phyloP scores from a whole-genome alignment of 2,797 vertebrate species.

The Lepilemur septentrionalis region DNA sequence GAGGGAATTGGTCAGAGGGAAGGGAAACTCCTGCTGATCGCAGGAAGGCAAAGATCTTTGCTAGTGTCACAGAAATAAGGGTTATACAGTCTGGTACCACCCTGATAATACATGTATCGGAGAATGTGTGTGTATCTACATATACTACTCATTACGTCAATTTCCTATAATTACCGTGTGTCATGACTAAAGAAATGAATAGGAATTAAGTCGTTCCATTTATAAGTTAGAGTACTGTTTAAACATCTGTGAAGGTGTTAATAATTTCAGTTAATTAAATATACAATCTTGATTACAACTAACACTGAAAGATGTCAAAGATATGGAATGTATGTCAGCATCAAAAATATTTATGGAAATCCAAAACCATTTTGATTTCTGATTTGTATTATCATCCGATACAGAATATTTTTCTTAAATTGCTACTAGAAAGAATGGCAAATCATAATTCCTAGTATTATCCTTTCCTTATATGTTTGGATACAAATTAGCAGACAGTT shows the following conservation, averaged over 20 bases:
- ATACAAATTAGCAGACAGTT: not conserved
- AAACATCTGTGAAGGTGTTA: not conserved
- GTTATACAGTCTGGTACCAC: not conserved
- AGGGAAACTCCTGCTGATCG: not conserved
- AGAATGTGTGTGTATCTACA: not conserved
- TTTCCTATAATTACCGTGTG: not conserved
- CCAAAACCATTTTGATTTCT: constrained; percentile 4
- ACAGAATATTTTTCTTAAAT: not conserved
- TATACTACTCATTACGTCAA: not conserved
- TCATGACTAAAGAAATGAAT: not conserved
- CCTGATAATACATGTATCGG: not conserved
- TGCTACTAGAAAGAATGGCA: not conserved
- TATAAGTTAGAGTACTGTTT: not conserved
- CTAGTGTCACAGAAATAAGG: not conserved
- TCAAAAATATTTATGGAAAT: not conserved
- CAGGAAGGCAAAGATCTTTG: not conserved
- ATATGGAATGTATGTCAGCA: not conserved
- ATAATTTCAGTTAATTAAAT: not conserved
- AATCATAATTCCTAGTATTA: not conserved
- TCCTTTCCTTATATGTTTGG: not conserved
- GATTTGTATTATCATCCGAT: not conserved
- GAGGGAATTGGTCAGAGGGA: not conserved
- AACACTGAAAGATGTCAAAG: not conserved
- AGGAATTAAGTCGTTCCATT: not conserved
- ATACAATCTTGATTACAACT: not conserved